Percentiles rank a stretch among this genome's conserved stretches.
phyloP scores from a whole-genome alignment of 2,888 invertebrate species.

The Chymomyza procnemis region DNA sequence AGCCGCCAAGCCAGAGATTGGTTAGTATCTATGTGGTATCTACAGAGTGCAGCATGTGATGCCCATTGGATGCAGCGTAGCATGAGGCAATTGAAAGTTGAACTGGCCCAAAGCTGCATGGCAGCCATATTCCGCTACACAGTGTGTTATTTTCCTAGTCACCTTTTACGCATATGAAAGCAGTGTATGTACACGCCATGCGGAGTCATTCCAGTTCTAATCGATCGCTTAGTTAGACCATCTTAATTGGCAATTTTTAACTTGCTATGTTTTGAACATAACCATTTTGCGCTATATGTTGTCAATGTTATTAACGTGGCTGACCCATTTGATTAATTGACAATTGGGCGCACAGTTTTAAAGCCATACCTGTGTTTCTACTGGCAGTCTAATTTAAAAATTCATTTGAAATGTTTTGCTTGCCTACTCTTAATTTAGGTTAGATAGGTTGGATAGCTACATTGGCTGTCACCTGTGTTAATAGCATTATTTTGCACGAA shows the following conservation, averaged over 20 bases:
- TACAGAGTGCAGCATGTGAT: neutral
- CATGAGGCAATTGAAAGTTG: neutral
- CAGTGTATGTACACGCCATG: neutral
- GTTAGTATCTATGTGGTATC: neutral
- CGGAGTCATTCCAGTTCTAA: neutral
- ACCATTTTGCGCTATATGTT: neutral
- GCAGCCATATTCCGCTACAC: neutral
- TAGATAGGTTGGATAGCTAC: neutral
- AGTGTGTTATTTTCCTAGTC: neutral
- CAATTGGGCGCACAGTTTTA: neutral
- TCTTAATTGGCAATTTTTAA: neutral
- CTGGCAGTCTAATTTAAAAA: neutral
- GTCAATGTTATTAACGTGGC: neutral
- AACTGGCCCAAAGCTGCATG: neutral
- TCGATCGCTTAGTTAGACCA: neutral
- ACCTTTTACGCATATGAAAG: neutral
- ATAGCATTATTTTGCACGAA: neutral
- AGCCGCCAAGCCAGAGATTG: neutral
- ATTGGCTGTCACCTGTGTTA: neutral
- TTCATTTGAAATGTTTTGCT: neutral
- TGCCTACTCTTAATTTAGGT: neutral
- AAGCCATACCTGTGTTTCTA: neutral
- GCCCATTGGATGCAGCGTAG: neutral
- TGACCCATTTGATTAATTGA: neutral
- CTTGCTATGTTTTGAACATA: neutral